Conservation (phyloP, 2,113 vertebrate genomes). For the Melanerpes formicivorus region DNA sequence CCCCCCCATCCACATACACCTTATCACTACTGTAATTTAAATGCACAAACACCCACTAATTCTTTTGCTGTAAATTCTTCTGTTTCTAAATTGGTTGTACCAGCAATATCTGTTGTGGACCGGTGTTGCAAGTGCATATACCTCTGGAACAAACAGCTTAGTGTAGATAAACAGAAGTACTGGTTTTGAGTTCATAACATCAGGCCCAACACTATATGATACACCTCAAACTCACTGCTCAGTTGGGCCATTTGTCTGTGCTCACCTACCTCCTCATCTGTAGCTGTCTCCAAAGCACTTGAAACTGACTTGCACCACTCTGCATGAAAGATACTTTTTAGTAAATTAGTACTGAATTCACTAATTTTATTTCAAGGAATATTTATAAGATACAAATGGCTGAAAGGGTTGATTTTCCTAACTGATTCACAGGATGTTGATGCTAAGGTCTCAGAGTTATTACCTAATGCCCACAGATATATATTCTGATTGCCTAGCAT, state of each 20-base stretch:
- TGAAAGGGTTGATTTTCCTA: not conserved
- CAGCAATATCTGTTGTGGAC: not conserved
- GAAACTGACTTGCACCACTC: not conserved
- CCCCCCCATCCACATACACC: not conserved
- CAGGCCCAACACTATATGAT: fast-evolving
- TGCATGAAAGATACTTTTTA: not conserved
- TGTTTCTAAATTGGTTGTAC: not conserved
- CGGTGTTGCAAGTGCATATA: not conserved
- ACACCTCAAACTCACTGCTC: not conserved
- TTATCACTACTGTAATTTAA: not conserved
- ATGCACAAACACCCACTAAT: not conserved
- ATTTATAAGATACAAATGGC: not conserved
- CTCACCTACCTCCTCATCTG: not conserved
- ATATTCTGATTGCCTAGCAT: not conserved
- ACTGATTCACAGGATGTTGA: not conserved
- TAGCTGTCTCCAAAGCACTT: not conserved
- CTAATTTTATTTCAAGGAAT: not conserved
- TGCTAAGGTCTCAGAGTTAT: not conserved
- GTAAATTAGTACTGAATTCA: not conserved
- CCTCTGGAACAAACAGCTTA: not conserved
- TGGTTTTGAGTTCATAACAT: not conserved
- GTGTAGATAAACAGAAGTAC: not conserved
- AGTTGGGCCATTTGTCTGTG: not conserved
- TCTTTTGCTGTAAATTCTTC: not conserved
- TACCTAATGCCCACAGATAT: not conserved